Conservation (phyloP, 1,140 invertebrate species). For the Campodea augens region DNA sequence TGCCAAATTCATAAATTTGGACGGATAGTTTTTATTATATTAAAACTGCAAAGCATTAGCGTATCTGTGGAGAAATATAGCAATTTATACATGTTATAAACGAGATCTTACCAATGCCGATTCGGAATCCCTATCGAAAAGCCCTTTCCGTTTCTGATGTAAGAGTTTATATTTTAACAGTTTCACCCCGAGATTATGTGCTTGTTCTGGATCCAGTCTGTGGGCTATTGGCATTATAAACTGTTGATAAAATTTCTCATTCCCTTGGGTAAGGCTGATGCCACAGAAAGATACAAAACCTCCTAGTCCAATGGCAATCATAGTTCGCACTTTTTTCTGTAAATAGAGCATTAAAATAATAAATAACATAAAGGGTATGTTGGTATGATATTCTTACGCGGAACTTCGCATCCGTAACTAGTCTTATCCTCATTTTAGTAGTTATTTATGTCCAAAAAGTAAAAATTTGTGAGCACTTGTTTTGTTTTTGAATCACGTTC, state of each 20-base stretch:
- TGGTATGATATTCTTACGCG: too few species aligned
- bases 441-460: too few species aligned
- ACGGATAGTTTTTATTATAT: conserved; percentile 2
- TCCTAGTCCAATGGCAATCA: conserved; percentile 30
- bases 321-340: conserved; percentile 33
- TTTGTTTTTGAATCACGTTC: too few species aligned
- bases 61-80: neutral
- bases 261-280: conserved; percentile 40
- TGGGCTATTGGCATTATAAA: conserved; percentile 47
- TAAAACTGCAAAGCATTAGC: conserved; percentile 3
- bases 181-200: conserved; percentile 54
- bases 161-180: conserved; percentile 53
- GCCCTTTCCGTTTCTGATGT: too few species aligned
- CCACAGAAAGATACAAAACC: conserved; percentile 37
- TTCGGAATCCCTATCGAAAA: conserved; percentile 33
- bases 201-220: conserved; percentile 47
- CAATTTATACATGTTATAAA: neutral
- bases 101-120: conserved; percentile 32
- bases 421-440: too few species aligned
- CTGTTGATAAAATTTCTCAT: conserved; percentile 57
- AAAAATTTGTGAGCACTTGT: too few species aligned
- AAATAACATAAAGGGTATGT: too few species aligned
- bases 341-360: too few species aligned
- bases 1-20: conserved; percentile 4
- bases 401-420: too few species aligned